These are phyloP conservation scores for Eupsittula cactorum DNA, from an alignment of 2,113 vertebrate species.

Conservation along the genomic window DNA sequence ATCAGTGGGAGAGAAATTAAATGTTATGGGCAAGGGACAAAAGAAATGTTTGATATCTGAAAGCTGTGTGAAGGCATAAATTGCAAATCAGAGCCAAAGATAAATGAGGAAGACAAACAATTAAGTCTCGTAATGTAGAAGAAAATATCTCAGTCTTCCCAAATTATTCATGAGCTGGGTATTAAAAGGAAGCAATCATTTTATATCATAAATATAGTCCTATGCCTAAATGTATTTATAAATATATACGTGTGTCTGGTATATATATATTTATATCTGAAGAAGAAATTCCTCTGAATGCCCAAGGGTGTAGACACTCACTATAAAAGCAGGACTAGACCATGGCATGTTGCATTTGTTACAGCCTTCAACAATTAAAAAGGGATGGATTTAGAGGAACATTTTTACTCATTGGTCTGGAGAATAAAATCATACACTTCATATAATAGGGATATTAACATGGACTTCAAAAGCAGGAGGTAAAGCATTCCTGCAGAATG, in stretches of 20 bases:
- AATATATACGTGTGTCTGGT: not conserved
- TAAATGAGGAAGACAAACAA: slow-evolving; percentile 18
- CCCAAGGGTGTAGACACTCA: not conserved
- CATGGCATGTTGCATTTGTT: not conserved
- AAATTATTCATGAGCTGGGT: slow-evolving; percentile 49
- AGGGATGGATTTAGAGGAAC: not conserved
- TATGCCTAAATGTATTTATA: slow-evolving; percentile 3
- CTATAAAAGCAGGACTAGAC: not conserved
- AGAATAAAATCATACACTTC: not conserved
- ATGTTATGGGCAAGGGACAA: slow-evolving; percentile 41
- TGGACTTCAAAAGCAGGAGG: not conserved
- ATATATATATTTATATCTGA: not conserved
- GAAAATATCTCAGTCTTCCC: slow-evolving; percentile 9
- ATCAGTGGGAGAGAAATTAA: slow-evolving; percentile 50
- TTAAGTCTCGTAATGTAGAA: slow-evolving; percentile 10
- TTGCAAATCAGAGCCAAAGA: slow-evolving; percentile 37
- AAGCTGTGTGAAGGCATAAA: slow-evolving; percentile 15
- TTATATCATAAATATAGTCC: slow-evolving; percentile 15
- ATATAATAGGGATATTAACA: not conserved
- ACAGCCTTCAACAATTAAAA: slow-evolving; percentile 21
- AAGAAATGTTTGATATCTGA: slow-evolving; percentile 37
- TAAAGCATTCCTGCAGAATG: not conserved
- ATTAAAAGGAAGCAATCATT: slow-evolving; percentile 39
- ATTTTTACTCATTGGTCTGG: not conserved
- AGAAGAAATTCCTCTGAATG: not conserved